Base-by-base conservation (phyloP, 2,888 invertebrate genomes). In the Pseudococcus viburni region DNA sequence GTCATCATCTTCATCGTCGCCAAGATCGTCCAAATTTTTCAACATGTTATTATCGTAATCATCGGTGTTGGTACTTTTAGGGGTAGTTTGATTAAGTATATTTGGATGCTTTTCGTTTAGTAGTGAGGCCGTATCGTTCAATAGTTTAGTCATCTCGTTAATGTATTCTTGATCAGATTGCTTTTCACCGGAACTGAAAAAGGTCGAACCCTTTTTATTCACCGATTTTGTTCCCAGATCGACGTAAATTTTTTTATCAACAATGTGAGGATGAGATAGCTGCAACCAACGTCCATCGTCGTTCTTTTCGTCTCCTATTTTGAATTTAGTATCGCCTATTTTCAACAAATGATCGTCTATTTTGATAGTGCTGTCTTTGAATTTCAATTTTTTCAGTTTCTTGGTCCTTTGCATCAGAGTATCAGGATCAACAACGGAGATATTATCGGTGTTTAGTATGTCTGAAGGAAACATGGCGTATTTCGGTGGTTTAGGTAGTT, bases 1-100 rank as follows among this genome's bases (percentile, higher is more conserved):
- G n/a, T 87, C 80, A 8, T 87, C 87, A 15, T 87, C 83, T 12
- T 83, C 87, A 12, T 55, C 83, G 48, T 48, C 77, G 33, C 77
- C 86, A 3, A n/a, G 7, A 19, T 86, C 51, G 33, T 77, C 80
- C 46, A 80, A 80, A 80, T 80, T 80, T n/a, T 46, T 80, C 42
- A 80, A 80, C n/a, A n/a, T 9, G n/a, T 1, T 26, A n/a, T 86
- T 42, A 48, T 39, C 19, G 3, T 33, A 33, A 0, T 73, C 26
- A 5, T 33, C 12, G 8, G 26, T 51, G 17, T 51, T 80, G 3
- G 1, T 33, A 33, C 26, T 46, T n/a, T 42, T n/a, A 8, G 6
- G 42, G 3, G 80, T 42, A 15, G 26, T 33, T 33, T 73, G 73
- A 73, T 73, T 73, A 6, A 12, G 19, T 33, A 33, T 15, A 33